Percentiles rank a stretch among this genome's conserved stretches.
Conservation (phyloP, 2,888 invertebrate species). For the Amphipoea oculea region DNA sequence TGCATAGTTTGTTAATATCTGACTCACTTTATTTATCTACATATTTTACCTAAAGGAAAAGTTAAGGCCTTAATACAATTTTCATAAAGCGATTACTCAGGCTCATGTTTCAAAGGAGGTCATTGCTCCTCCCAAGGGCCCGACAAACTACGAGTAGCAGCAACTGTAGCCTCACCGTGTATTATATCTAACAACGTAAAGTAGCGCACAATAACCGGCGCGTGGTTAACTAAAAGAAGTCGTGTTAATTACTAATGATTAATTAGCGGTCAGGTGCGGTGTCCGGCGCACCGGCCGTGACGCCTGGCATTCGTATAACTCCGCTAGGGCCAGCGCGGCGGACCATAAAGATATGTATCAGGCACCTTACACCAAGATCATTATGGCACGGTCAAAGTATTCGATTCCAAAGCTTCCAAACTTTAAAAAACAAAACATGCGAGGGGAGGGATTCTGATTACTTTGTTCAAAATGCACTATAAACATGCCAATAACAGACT, state of each 20-base stretch:
- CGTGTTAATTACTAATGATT: conserved; percentile 44
- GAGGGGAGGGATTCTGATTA: conserved; percentile 12
- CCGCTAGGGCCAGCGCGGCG: conserved; percentile 49
- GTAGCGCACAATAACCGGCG: conserved; percentile 8
- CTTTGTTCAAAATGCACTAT: background rate
- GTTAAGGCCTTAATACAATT: conserved; percentile 19
- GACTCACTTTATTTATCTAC: conserved; percentile 19
- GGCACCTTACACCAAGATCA: conserved; percentile 52
- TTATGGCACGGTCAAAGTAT: conserved; percentile 41
- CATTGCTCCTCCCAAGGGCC: conserved; percentile 34
- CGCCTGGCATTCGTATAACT: conserved; percentile 46
- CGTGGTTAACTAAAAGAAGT: conserved; percentile 38
- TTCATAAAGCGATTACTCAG: conserved; percentile 45
- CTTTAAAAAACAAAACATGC: conserved; percentile 1
- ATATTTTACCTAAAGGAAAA: conserved; percentile 15
- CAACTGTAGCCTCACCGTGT: background rate
- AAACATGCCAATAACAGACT: conserved; percentile 1
- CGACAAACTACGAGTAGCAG: conserved; percentile 25
- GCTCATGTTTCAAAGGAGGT: conserved; percentile 30
- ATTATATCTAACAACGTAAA: conserved; percentile 16
- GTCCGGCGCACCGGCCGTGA: conserved; percentile 58
- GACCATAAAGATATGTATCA: conserved; percentile 61
- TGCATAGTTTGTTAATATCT: conserved; percentile 12
- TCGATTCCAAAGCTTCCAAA: background rate
- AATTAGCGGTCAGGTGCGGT: conserved; percentile 59